phyloP scores from a whole-genome alignment of 2,113 vertebrate species.

The Salminus brasiliensis region DNA sequence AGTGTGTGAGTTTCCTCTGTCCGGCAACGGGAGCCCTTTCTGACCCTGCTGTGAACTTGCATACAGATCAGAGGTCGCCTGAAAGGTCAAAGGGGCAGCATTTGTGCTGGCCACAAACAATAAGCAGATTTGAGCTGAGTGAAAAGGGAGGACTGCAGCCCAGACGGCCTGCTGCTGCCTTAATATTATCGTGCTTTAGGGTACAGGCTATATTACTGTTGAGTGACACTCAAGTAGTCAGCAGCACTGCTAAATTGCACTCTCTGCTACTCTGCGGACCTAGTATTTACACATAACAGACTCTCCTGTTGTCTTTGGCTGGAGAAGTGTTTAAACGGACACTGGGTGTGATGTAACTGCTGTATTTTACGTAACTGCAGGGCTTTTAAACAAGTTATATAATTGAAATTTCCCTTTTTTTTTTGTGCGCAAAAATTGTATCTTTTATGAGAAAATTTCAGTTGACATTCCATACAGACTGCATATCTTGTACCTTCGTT shows the following conservation, averaged over 20 bases:
- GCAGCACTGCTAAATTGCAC: not conserved
- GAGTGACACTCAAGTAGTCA: not conserved
- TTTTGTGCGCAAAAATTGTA: too few species aligned
- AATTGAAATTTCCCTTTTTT: not conserved
- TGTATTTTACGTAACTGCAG: not conserved
- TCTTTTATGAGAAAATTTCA: too few species aligned
- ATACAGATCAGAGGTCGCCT: constrained; percentile 82
- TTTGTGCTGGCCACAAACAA: constrained; percentile 90
- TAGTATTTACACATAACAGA: not conserved
- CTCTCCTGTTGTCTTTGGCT: not conserved
- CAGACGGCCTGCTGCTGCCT: constrained; percentile 63
- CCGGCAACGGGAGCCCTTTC: constrained; percentile 75
- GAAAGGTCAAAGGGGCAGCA: constrained; percentile 87
- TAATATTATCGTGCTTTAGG: constrained; percentile 49
- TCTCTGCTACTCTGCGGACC: not conserved
- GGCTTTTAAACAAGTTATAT: not conserved
- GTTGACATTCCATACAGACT: too few species aligned
- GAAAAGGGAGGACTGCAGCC: constrained; percentile 71
- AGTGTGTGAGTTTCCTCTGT: constrained; percentile 65
- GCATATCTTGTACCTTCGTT: too few species aligned
- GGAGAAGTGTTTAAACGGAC: not conserved
- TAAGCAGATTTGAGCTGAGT: constrained; percentile 81
- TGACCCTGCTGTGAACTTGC: constrained; percentile 94
- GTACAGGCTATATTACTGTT: not conserved
- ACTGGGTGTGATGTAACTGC: not conserved